These are phyloP conservation scores for Octonoba sinensis DNA, from an alignment of 2,888 invertebrate genomes.

Conservation along the genomic window DNA sequence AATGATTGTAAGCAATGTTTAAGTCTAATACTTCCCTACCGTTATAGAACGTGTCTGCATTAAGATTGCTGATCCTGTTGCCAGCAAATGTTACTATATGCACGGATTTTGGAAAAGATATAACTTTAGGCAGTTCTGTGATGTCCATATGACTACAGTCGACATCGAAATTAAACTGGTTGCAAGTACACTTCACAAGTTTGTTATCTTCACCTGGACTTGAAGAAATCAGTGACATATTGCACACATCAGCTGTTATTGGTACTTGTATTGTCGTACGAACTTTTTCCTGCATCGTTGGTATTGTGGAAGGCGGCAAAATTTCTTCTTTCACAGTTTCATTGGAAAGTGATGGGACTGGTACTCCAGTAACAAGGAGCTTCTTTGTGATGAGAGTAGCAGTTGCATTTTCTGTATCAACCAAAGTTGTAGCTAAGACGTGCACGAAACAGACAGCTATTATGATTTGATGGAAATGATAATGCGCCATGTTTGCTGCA, in stretches of 20 bases:
- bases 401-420: too few relatives aligned
- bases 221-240: constrained; percentile 19
- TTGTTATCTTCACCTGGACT: not conserved
- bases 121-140: constrained; percentile 13
- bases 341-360: too few relatives aligned
- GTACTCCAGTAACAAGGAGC: too few relatives aligned
- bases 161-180: constrained; percentile 1
- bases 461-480: too few relatives aligned
- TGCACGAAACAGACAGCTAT: too few relatives aligned
- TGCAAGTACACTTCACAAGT: constrained; percentile 26
- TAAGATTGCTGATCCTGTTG: constrained; percentile 37
- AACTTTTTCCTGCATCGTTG: not conserved
- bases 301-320: too few relatives aligned
- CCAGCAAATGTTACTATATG: constrained; percentile 24
- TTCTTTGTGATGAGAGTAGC: too few relatives aligned
- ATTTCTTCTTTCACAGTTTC: too few relatives aligned
- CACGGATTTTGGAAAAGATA: constrained; percentile 37
- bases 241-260: constrained; percentile 13
- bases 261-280: not conserved
- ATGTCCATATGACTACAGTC: constrained; percentile 38
- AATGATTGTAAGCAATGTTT: constrained; percentile 46
- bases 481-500: too few relatives aligned
- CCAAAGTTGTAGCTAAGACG: too few relatives aligned
- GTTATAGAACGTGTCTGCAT: constrained; percentile 38
- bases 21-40: constrained; percentile 24